Conservation (phyloP, 1,140 invertebrate species). For the Magallana gigas region DNA sequence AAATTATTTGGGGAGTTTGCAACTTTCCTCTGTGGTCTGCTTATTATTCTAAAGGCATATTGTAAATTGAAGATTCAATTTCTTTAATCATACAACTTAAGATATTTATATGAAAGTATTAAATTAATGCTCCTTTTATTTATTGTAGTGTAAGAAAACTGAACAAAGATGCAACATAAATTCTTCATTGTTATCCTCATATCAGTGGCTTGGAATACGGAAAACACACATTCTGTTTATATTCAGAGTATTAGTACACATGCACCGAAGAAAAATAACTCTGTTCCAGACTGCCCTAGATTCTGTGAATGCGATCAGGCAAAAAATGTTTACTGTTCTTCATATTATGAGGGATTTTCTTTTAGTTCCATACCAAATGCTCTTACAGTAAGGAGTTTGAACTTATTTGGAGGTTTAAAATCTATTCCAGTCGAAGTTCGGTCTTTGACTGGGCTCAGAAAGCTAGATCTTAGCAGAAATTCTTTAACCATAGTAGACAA, state of each 20-base stretch:
- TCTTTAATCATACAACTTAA: no score
- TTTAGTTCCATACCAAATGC: neutral
- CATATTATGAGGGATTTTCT: constrained; percentile 32
- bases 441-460: neutral
- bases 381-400: neutral
- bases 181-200: neutral
- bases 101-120: no score
- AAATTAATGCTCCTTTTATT: neutral
- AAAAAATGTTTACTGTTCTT: neutral
- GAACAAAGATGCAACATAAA: neutral
- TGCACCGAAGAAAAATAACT: neutral
- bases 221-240: neutral
- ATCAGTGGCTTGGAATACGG: neutral
- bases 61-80: no score
- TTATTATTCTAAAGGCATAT: no score
- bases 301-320: neutral
- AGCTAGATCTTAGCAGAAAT: constrained; percentile 38
- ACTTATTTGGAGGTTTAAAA: constrained; percentile 23
- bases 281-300: neutral
- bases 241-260: neutral
- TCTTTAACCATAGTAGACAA: neutral
- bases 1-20: no score
- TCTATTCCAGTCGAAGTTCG: neutral
- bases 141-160: neutral
- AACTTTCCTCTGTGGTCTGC: no score